A percentile compares a stretch with the other conserved stretches of the same genome.
These are phyloP conservation scores for Gavialis gangeticus DNA, from an alignment of 2,113 vertebrate genomes.

Conservation along the genomic window DNA sequence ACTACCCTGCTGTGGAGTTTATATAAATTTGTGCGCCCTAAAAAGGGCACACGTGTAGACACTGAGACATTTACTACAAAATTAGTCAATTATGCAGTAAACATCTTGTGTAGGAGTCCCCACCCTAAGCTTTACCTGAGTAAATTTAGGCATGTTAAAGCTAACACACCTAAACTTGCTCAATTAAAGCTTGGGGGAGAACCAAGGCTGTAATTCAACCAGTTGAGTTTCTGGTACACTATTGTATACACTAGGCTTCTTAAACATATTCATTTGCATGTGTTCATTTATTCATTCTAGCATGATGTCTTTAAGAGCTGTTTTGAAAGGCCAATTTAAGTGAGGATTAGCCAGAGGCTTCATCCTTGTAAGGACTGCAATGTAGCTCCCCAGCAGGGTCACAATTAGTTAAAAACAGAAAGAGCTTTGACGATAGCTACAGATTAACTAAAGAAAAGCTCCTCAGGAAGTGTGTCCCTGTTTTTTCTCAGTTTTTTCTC, in stretches of 20 bases:
- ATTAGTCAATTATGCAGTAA: too few relatives aligned
- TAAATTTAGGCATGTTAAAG: too few relatives aligned
- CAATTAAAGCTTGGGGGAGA: too few relatives aligned
- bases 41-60: too few relatives aligned
- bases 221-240: too few relatives aligned
- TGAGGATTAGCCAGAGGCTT: not conserved
- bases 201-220: too few relatives aligned
- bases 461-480: not conserved
- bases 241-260: not conserved
- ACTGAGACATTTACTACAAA: too few relatives aligned
- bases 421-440: not conserved
- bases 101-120: too few relatives aligned
- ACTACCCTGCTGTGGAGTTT: too few relatives aligned
- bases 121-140: too few relatives aligned
- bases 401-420: not conserved
- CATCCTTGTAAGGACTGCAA: not conserved
- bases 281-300: accelerated
- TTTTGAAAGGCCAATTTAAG: not conserved
- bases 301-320: not conserved
- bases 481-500: not conserved
- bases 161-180: too few relatives aligned
- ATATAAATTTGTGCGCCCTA: too few relatives aligned
- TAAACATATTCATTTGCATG: not conserved
- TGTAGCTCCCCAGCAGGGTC: not conserved
- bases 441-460: not conserved